phyloP scores from a whole-genome alignment of 64 coral and sea anemone species.

The Actinia tenebrosa region DNA sequence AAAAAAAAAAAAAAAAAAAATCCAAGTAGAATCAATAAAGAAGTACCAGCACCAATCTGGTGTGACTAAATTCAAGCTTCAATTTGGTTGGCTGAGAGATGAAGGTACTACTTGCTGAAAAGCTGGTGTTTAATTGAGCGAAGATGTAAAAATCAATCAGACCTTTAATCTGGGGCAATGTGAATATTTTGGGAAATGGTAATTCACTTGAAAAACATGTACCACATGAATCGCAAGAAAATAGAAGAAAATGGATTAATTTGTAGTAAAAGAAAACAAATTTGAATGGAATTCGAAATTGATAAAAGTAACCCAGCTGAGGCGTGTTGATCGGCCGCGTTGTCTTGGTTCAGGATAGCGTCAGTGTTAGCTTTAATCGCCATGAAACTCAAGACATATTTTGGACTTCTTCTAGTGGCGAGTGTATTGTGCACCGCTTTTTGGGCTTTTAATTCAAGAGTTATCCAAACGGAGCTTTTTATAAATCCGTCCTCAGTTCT shows the following conservation, averaged over 20 bases:
- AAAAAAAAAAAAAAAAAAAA: neutral
- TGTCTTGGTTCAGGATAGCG: neutral
- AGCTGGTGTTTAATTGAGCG: neutral
- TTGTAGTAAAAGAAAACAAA: neutral
- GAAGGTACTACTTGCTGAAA: conserved; percentile 2
- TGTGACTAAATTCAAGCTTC: neutral
- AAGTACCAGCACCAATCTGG: neutral
- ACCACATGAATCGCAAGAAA: neutral
- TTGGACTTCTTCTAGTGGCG: neutral
- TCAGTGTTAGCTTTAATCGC: neutral
- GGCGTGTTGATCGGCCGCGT: neutral
- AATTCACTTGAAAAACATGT: neutral
- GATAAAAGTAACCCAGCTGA: neutral
- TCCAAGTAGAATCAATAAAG: neutral
- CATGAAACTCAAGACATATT: neutral
- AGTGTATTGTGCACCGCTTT: neutral
- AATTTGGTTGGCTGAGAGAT: neutral
- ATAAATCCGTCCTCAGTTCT: neutral
- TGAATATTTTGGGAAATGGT: too few species aligned
- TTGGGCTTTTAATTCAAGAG: neutral
- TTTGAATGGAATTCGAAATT: neutral
- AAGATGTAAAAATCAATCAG: neutral
- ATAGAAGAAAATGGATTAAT: neutral
- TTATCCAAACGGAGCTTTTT: neutral
- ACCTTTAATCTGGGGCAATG: neutral